phyloP scores from a whole-genome alignment of 2,888 invertebrate species.

The Trissoscelio sp. region DNA sequence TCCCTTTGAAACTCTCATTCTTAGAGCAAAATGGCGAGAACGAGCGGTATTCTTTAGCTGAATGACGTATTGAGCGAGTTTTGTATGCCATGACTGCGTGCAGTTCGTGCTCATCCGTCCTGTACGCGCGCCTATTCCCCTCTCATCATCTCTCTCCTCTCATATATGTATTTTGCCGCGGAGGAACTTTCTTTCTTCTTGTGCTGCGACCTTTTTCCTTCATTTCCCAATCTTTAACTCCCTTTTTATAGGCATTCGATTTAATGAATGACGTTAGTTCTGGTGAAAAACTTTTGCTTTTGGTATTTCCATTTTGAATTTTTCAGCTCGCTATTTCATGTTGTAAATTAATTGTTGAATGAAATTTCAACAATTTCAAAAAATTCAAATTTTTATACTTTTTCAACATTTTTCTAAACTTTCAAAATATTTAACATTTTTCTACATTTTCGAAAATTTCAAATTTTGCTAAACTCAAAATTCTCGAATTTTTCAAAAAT shows the following conservation, averaged over 20 bases:
- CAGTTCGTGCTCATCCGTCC: constrained; percentile 76
- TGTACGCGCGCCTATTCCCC: constrained; percentile 49
- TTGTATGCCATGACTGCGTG: constrained; percentile 80
- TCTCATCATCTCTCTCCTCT: constrained; percentile 5
- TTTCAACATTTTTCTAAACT: too few species aligned
- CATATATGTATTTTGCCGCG: constrained; percentile 52
- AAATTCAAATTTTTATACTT: too few species aligned
- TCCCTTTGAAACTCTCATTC: constrained; percentile 84
- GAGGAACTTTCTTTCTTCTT: constrained; percentile 39
- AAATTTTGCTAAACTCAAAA: too few species aligned
- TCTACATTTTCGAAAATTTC: too few species aligned
- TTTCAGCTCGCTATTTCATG: too few species aligned
- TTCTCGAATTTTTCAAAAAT: too few species aligned
- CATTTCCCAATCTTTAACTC: too few species aligned
- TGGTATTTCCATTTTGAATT: too few species aligned
- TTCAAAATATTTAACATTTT: too few species aligned
- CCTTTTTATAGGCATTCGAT: constrained; percentile 9
- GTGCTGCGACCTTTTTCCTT: constrained; percentile 34
- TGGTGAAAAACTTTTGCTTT: too few species aligned
- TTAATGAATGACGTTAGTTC: constrained; percentile 15
- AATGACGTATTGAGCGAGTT: constrained; percentile 84
- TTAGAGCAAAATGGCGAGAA: constrained; percentile 82
- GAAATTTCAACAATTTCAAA: too few species aligned
- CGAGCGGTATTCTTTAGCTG: constrained; percentile 83
- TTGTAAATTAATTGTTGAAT: too few species aligned